phyloP scores from a whole-genome alignment of 2,113 vertebrate genomes.

The Hippocampus mohnikei region DNA sequence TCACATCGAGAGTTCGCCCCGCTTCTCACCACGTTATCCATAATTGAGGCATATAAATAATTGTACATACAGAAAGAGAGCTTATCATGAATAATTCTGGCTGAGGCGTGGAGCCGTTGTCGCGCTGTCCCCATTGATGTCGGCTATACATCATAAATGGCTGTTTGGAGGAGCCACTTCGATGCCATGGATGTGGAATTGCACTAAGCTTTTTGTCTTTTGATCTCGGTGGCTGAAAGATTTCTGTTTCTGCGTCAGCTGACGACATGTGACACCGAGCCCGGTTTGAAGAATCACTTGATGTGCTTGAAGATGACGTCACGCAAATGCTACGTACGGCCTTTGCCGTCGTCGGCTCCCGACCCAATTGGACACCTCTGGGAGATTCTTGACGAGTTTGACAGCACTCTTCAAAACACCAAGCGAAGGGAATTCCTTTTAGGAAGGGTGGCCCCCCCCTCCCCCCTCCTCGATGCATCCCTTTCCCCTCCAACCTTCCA shows the following conservation, averaged over 20 bases:
- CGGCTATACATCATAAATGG: conserved; percentile 55
- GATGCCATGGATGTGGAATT: conserved; percentile 25
- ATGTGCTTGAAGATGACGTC: background rate
- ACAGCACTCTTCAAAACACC: background rate
- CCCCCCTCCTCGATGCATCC: too few relatives aligned
- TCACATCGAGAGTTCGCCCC: conserved; percentile 33
- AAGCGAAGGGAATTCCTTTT: background rate
- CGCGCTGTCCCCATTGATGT: conserved; percentile 50
- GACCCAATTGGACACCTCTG: background rate
- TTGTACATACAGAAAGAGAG: conserved; percentile 53
- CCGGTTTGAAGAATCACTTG: conserved; percentile 15
- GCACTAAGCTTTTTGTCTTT: conserved; percentile 16
- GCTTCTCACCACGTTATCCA: conserved; percentile 45
- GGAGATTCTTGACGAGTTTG: background rate
- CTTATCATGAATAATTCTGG: conserved; percentile 58
- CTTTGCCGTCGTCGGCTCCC: background rate
- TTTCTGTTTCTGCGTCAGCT: conserved; percentile 12
- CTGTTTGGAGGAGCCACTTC: conserved; percentile 35
- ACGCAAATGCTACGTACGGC: background rate
- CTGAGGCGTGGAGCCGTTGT: conserved; percentile 49
- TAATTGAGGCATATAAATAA: conserved; percentile 64
- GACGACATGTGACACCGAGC: conserved; percentile 10
- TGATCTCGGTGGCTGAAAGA: conserved; percentile 21
- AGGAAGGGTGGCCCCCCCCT: background rate
- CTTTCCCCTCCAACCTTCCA: background rate